phyloP scores from a whole-genome alignment of 2,888 invertebrate genomes.

The Rutpela maculata region DNA sequence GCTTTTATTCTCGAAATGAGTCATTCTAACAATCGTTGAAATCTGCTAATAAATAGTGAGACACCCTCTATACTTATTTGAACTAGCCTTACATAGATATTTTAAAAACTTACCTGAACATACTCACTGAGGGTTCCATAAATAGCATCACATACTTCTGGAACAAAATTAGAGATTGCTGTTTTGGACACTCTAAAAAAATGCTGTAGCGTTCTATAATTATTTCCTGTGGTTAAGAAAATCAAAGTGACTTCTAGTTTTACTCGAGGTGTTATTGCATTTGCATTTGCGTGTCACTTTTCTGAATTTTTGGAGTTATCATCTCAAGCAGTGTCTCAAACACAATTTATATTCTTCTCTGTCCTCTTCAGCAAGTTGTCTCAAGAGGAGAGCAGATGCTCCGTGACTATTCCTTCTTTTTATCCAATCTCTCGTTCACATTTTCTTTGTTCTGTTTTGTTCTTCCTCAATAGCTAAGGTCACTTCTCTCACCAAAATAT shows the following conservation, averaged over 20 bases:
- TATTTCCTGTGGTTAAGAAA: slow-evolving; percentile 62
- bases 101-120: neutral
- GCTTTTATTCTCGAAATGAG: neutral
- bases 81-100: neutral
- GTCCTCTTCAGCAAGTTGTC: slow-evolving; percentile 29
- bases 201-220: slow-evolving; percentile 58
- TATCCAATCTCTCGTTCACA: slow-evolving; percentile 32
- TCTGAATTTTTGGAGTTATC: slow-evolving; percentile 40
- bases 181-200: slow-evolving; percentile 59
- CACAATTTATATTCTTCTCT: slow-evolving; percentile 35
- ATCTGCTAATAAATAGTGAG: neutral
- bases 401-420: too few relatives aligned
- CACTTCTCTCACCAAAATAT: neutral
- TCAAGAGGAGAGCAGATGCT: slow-evolving; percentile 39
- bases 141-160: slow-evolving; percentile 61
- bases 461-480: slow-evolving; percentile 13
- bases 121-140: slow-evolving; percentile 39
- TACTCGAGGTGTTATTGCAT: slow-evolving; percentile 39
- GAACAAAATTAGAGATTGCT: slow-evolving; percentile 58
- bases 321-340: slow-evolving; percentile 32
- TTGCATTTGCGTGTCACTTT: slow-evolving; percentile 37
- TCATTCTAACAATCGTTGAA: neutral
- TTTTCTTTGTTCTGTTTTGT: slow-evolving; percentile 26
- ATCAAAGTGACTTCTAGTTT: slow-evolving; percentile 63
- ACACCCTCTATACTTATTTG: neutral